Evolutionary conservation across 1,140 invertebrate genomes (phyloP), one percentile per base, ranked within the genome.

Genomic region (Heliothis subflexa): DNA sequence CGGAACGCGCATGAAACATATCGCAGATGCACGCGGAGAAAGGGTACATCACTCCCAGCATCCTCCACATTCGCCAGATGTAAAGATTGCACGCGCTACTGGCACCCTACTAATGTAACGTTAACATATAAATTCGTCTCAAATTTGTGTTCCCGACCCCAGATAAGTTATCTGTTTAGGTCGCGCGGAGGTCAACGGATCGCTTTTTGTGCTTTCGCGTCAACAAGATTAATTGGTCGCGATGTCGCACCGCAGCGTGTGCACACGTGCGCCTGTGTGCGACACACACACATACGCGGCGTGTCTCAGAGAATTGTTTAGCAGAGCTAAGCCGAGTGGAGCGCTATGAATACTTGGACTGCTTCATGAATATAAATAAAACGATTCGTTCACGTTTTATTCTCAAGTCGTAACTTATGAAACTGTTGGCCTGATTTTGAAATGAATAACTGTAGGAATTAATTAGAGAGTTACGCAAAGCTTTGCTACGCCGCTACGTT

Each of bases 151-250:
- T 28, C 52, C 33, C 70, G 28, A 57, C 70, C 52, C 33, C 62
- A 72, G 52, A 72, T 72, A 57, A 57, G 70, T 72, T 72, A 72
- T 72, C 70, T 72, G 70, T 72, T 18, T 47, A 66, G 33, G 68
- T 71, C 50, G 68, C 62, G 16, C 16, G 62, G 54, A 72, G 70
- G 70, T 72, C 70, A 72, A 54, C 54, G 33, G 54, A 66, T 66
- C 62, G 25, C 70, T 72, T 72, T 72, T 72, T 72, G 70, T 57
- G 45, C 52, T n/a, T 33, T 16, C 33, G 61, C n/a, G 70, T 72
- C 70, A 72, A 72, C 71, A 74, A 74, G 71, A 61, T 74, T 61
- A 74, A 74, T 74, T 74, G 71, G 71, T 16, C 55, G 54, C 68
- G 68, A 71, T 71, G 55, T 33, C 21, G 21, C 66, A 14, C 28